phyloP scores from a whole-genome alignment of 2,888 invertebrate genomes.

The Leptinotarsa tumamoca region DNA sequence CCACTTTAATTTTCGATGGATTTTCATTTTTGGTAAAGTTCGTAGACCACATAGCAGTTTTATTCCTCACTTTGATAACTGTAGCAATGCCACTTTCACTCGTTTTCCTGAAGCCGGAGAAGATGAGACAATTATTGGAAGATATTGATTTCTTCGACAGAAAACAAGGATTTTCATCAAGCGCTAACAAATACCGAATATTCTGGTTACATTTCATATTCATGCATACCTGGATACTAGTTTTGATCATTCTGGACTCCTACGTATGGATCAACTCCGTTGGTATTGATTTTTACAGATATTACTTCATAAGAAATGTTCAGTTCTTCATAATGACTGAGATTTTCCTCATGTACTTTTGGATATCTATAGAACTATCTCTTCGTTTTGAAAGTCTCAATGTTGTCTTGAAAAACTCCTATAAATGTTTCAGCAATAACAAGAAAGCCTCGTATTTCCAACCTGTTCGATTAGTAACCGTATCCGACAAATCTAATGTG shows the following conservation, averaged over 20 bases:
- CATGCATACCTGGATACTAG: background rate
- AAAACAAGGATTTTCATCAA: background rate
- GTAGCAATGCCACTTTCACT: background rate
- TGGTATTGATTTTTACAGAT: slow-evolving; percentile 2
- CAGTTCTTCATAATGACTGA: background rate
- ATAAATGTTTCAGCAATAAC: background rate
- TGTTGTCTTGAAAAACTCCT: background rate
- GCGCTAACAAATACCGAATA: background rate
- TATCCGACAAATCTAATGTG: background rate
- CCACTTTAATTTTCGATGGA: background rate
- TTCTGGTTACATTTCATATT: background rate
- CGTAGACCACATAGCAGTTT: background rate
- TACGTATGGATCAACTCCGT: slow-evolving; percentile 5
- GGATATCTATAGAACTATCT: slow-evolving; percentile 18
- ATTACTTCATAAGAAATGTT: slow-evolving; percentile 16
- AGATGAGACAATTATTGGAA: background rate
- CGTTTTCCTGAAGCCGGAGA: background rate
- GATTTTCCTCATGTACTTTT: slow-evolving; percentile 6
- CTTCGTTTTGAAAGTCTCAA: background rate
- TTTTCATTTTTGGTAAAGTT: slow-evolving; percentile 17
- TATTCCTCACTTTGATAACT: slow-evolving; percentile 1
- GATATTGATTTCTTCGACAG: slow-evolving; percentile 10
- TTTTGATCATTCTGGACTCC: background rate
- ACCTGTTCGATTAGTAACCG: background rate
- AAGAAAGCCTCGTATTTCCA: background rate